Evolutionary conservation across 2,797 vertebrate species (phyloP).

Genomic region (Pagetopsis macropterus): DNA sequence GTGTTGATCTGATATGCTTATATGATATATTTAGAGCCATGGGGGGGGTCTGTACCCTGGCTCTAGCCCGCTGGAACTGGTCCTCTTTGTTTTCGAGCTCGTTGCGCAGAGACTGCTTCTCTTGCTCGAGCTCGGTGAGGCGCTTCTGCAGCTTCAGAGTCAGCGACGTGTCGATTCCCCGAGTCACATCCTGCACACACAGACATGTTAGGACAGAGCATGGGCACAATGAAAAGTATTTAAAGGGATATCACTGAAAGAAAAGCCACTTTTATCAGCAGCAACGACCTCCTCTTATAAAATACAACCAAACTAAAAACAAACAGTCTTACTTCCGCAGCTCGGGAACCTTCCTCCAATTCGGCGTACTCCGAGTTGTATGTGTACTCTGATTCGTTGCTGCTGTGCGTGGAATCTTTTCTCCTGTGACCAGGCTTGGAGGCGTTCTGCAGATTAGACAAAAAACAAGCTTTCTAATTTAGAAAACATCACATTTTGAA

Average conservation of each 20-base stretch:
- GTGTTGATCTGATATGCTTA: background rate
- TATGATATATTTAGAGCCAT: background rate
- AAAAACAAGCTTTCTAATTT: background rate
- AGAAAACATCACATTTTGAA: too few relatives aligned
- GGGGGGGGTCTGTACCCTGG: slow-evolving; percentile 81
- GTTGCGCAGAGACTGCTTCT: slow-evolving; percentile 94
- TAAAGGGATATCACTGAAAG: background rate
- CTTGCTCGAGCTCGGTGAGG: slow-evolving; percentile 94
- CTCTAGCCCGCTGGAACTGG: slow-evolving; percentile 91
- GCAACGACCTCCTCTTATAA: background rate
- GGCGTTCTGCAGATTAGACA: slow-evolving; percentile 79
- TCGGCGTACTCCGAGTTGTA: slow-evolving; percentile 96
- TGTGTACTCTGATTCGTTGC: slow-evolving; percentile 98
- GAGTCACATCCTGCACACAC: slow-evolving; percentile 85
- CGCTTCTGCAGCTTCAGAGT: slow-evolving; percentile 98
- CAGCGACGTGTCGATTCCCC: slow-evolving; percentile 93
- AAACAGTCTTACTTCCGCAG: slow-evolving; percentile 84
- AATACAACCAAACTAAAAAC: background rate
- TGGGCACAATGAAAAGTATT: background rate
- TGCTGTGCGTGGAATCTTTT: slow-evolving; percentile 97
- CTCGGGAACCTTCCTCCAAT: slow-evolving; percentile 88
- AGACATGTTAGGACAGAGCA: background rate
- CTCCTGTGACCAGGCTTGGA: slow-evolving; percentile 95
- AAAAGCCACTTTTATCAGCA: background rate
- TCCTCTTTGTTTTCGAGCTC: slow-evolving; percentile 96